Evolutionary conservation across 30 jellyfish, hydroid and myxozoan genomes (phyloP).

Genomic region (Morbakka virulenta): DNA sequence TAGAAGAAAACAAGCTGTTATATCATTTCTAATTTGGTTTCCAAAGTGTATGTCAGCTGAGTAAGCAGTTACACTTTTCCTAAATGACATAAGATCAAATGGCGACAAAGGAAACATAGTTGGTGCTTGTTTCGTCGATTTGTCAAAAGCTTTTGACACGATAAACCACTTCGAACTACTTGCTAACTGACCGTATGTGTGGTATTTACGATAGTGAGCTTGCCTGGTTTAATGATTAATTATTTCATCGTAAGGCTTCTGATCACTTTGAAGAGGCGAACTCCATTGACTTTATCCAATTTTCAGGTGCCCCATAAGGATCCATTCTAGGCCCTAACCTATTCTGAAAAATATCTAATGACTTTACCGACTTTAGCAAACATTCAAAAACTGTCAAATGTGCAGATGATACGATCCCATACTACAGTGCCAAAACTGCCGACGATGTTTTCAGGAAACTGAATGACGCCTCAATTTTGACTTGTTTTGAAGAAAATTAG

Average conservation of each 20-base stretch:
- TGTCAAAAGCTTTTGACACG: slow-evolving; percentile 5
- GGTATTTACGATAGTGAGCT: slow-evolving; percentile 21
- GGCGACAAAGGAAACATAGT: slow-evolving; percentile 39
- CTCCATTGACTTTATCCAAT: background rate
- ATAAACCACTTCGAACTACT: background rate
- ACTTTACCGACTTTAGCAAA: too few relatives aligned
- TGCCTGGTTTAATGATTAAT: slow-evolving; percentile 20
- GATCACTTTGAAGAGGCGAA: background rate
- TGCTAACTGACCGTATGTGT: too few relatives aligned
- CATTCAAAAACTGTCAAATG: too few relatives aligned
- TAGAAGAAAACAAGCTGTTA: slow-evolving; percentile 14
- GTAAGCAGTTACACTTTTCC: slow-evolving; percentile 9
- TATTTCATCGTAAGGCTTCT: background rate
- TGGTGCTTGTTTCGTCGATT: slow-evolving; percentile 32
- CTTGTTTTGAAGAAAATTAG: too few relatives aligned
- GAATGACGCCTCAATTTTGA: too few relatives aligned
- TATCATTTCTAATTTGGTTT: background rate
- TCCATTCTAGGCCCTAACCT: slow-evolving; percentile 30
- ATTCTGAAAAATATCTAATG: too few relatives aligned
- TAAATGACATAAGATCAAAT: slow-evolving; percentile 7
- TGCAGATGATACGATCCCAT: too few relatives aligned
- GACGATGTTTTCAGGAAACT: too few relatives aligned
- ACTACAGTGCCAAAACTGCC: too few relatives aligned
- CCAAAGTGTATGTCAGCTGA: slow-evolving; percentile 22
- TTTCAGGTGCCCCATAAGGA: slow-evolving; percentile 19